A percentile compares a stretch with the other conserved stretches of the same genome.
phyloP scores from a whole-genome alignment of 92 coral and sea anemone genomes.

The Parazoanthus atlanticus region DNA sequence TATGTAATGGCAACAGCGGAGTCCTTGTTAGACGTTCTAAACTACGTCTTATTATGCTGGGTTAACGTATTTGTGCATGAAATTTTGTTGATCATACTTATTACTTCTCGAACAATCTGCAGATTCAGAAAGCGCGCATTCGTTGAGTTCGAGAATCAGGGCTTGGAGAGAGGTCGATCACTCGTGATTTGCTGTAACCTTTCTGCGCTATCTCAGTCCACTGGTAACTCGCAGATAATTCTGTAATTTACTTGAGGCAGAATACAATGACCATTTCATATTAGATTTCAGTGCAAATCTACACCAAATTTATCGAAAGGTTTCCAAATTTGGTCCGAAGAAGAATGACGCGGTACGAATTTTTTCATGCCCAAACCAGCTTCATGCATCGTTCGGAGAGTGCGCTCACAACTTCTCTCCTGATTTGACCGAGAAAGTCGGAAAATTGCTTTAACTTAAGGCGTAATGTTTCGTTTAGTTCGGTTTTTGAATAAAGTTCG shows the following conservation, averaged over 20 bases:
- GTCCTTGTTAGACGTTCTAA: background rate
- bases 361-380: conserved; percentile 18
- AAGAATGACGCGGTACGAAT: conserved; percentile 14
- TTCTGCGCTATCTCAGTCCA: conserved; percentile 26
- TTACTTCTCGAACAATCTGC: background rate
- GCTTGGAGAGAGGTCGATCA: conserved; percentile 36
- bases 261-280: background rate
- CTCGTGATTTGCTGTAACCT: conserved; percentile 33
- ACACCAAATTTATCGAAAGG: background rate
- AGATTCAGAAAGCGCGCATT: conserved; percentile 34
- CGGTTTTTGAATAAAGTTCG: background rate
- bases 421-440: background rate
- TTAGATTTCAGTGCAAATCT: background rate
- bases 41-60: background rate
- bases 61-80: background rate
- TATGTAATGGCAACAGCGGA: conserved; percentile 10
- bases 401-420: background rate
- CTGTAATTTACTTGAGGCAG: background rate
- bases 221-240: background rate
- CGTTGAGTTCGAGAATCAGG: conserved; percentile 25
- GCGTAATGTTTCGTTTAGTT: background rate
- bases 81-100: background rate
- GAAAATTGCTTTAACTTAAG: background rate
- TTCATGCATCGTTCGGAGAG: background rate
- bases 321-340: conserved; percentile 23